Conservation (phyloP, 2,113 vertebrate species). For the Pluvialis apricaria region DNA sequence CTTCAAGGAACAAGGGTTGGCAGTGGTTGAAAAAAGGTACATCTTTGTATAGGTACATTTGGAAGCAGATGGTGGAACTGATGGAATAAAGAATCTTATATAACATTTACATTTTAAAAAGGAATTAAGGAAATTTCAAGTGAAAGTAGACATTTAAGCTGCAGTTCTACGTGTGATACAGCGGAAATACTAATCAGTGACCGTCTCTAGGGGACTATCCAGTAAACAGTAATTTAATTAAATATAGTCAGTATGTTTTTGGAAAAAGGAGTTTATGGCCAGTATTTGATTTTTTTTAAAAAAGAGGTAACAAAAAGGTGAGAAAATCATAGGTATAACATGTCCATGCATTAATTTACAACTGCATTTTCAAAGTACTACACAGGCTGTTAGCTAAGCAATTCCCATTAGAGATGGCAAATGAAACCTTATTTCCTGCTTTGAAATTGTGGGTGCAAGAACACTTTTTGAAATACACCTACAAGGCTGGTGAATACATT, state of each 20-base stretch:
- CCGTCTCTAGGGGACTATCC: neutral
- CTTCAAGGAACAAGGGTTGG: neutral
- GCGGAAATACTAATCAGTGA: neutral
- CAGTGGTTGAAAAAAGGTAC: neutral
- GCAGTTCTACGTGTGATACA: neutral
- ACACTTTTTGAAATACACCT: neutral
- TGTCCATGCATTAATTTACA: neutral
- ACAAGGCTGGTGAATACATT: neutral
- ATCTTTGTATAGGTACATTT: neutral
- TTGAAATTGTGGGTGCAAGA: conserved; percentile 21
- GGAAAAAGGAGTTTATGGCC: neutral
- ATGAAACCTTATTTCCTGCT: conserved; percentile 22
- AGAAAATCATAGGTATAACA: neutral
- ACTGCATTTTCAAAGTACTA: neutral
- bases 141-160: neutral
- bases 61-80: neutral
- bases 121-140: neutral
- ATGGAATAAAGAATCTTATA: neutral
- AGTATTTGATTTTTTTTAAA: neutral
- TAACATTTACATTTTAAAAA: neutral
- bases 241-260: neutral
- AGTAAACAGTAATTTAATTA: conserved; percentile 37
- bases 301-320: neutral
- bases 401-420: neutral
- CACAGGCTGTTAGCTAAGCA: neutral